Evolutionary conservation across 2,888 invertebrate species (phyloP).

Genomic region (Lottia gigantea): DNA sequence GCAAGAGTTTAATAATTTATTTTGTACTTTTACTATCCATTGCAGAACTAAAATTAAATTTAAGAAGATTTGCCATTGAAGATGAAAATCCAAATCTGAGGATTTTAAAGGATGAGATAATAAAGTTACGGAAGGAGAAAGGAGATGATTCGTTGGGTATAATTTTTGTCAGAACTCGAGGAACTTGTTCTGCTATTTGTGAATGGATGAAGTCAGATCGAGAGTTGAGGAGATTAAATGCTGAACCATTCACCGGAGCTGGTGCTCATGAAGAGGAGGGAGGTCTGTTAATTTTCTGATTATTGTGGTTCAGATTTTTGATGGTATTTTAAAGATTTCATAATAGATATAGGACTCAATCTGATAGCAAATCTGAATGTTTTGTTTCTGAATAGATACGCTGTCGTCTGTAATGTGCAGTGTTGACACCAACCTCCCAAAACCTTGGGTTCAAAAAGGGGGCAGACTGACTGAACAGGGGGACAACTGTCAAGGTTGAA

Average conservation of each 20-base stretch:
- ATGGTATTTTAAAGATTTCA: too few relatives aligned
- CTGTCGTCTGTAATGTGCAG: too few relatives aligned
- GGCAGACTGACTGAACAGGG: too few relatives aligned
- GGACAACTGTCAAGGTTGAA: too few relatives aligned
- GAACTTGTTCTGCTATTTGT: slow-evolving; percentile 11
- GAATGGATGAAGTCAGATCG: slow-evolving; percentile 18
- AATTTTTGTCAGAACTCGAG: slow-evolving; percentile 13
- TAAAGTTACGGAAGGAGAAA: neutral
- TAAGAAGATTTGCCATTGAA: neutral
- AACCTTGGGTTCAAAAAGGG: too few relatives aligned
- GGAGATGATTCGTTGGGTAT: slow-evolving; percentile 8
- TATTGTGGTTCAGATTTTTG: too few relatives aligned
- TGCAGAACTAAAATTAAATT: slow-evolving; percentile 19
- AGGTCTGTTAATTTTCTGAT: neutral
- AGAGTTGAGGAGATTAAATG: neutral
- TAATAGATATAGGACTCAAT: too few relatives aligned
- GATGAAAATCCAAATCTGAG: slow-evolving; percentile 18
- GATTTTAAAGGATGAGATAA: slow-evolving; percentile 1
- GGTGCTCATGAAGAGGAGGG: slow-evolving; percentile 1
- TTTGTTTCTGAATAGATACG: too few relatives aligned
- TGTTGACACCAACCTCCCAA: too few relatives aligned
- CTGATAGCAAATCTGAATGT: too few relatives aligned
- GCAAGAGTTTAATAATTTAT: too few relatives aligned
- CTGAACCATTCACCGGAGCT: slow-evolving; percentile 8
- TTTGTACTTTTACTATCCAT: neutral